These are phyloP conservation scores for Ceratina calcarata DNA, from an alignment of 1,140 invertebrate genomes.

Conservation along the genomic window DNA sequence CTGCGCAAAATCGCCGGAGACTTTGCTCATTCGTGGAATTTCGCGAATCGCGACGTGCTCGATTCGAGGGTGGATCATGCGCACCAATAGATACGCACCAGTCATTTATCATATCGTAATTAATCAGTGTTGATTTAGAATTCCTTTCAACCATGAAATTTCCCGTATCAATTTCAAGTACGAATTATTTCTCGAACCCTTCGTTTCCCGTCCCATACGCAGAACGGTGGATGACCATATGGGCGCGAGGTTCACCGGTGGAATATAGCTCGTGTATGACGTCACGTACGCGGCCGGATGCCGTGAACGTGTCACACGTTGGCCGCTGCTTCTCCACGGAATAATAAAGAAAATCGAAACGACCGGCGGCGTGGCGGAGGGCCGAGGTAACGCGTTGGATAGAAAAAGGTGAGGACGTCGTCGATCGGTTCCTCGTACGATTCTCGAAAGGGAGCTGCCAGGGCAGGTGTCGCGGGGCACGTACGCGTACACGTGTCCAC, in stretches of 20 bases:
- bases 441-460: constrained; percentile 23
- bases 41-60: constrained; percentile 17
- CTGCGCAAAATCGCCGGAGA: constrained; percentile 66
- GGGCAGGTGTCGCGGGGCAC: constrained; percentile 47
- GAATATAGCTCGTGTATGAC: constrained; percentile 68
- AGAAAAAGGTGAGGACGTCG: constrained; percentile 26
- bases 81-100: constrained; percentile 1
- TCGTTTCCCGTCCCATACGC: too few species aligned
- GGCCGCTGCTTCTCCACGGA: constrained; percentile 63
- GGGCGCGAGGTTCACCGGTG: constrained; percentile 52
- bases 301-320: constrained; percentile 68
- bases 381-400: constrained; percentile 9
- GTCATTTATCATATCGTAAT: not conserved
- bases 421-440: constrained; percentile 40
- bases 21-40: constrained; percentile 73
- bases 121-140: too few species aligned
- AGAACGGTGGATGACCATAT: constrained; percentile 49
- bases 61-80: constrained; percentile 22
- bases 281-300: constrained; percentile 76
- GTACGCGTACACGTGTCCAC: constrained; percentile 63
- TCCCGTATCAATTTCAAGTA: not conserved
- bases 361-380: not conserved
- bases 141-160: too few species aligned
- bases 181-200: not conserved
- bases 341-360: constrained; percentile 70